Evolutionary conservation across 1,140 invertebrate species (phyloP).

Genomic region (Drosophila kepulauana): DNA sequence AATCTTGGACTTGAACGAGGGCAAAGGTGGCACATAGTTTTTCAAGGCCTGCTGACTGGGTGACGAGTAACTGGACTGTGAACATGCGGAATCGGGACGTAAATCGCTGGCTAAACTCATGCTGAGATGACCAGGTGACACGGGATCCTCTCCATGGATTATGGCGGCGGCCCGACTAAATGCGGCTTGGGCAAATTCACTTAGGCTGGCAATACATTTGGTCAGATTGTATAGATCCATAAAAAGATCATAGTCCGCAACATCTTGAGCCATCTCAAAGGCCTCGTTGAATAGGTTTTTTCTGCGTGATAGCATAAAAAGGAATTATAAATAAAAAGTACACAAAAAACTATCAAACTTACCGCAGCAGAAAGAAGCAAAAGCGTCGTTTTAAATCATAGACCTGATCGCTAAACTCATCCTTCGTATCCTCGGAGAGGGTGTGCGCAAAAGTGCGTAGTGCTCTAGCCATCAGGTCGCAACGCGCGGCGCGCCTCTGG

Average conservation of each 20-base stretch:
- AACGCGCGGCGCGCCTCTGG: slow-evolving; percentile 88
- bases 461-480: slow-evolving; percentile 89
- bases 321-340: not conserved
- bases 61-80: slow-evolving; percentile 87
- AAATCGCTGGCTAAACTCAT: slow-evolving; percentile 84
- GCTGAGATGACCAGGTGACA: slow-evolving; percentile 86
- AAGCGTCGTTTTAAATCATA: slow-evolving; percentile 91
- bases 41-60: slow-evolving; percentile 77
- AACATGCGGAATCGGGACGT: slow-evolving; percentile 84
- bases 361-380: slow-evolving; percentile 92
- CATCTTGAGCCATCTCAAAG: slow-evolving; percentile 93
- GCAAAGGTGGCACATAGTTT: slow-evolving; percentile 82
- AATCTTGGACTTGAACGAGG: slow-evolving; percentile 79
- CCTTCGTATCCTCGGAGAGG: slow-evolving; percentile 88
- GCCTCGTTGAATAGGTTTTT: slow-evolving; percentile 93
- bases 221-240: slow-evolving; percentile 94
- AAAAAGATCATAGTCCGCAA: slow-evolving; percentile 92
- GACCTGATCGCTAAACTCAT: slow-evolving; percentile 90
- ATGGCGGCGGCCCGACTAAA: slow-evolving; percentile 90
- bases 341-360: slow-evolving; percentile 21
- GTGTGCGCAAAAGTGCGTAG: slow-evolving; percentile 89
- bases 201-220: slow-evolving; percentile 87
- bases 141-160: slow-evolving; percentile 83
- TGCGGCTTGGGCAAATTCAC: slow-evolving; percentile 90
- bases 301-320: slow-evolving; percentile 84